Base-by-base conservation (phyloP, 1,140 invertebrate genomes). In the Stegodyphus mimosarum region DNA sequence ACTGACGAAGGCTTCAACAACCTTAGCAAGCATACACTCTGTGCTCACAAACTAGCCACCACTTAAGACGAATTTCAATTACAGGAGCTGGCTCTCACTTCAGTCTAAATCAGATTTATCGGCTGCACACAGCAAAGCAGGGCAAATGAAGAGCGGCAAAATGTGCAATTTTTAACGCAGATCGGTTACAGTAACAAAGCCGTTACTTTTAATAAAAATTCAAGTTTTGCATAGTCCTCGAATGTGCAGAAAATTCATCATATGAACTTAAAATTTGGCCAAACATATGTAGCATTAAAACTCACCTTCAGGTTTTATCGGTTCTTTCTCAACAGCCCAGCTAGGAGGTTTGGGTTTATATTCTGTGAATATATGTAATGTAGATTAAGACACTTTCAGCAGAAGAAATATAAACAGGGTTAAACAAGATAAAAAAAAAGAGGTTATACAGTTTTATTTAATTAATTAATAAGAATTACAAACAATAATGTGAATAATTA, bases 281-380 rank as follows among this genome's bases (percentile, higher is more conserved):
- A 33, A 33, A 33, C 33, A 33, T 3, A 33, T 33, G 33, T 33
- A 33, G 33, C 3, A 1, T 33, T 33, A 33, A 33, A 33, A 33
- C 33, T 3, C 66, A 76, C 81, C 81, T 75, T 75, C 70, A 69
- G 52, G 17, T 83, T 81, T 75, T 33, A 83, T 83, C 52, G 76
- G 55, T 83, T 87, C 86, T 53, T 69, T 55, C 15, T 84, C 75
- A 5, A 83, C 49, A 49, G 55, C 78, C 86, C 86, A 87, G 33
- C 78, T 74, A 17, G 86, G 86, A 71, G 76, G 83, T 64, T 70
- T 83, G 17, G 86, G 86, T 48, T 64, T 87, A 52, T 87, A 87
- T 72, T 87, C 86, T 87, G 18, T 15, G 11, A 87, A 72, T 18
- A 83, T 75, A 74, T 13, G 73, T 10, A 75, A n/a, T 63, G 55